Evolutionary conservation across 2,888 invertebrate species (phyloP).

Genomic region (Zaprionus bogoriensis): DNA sequence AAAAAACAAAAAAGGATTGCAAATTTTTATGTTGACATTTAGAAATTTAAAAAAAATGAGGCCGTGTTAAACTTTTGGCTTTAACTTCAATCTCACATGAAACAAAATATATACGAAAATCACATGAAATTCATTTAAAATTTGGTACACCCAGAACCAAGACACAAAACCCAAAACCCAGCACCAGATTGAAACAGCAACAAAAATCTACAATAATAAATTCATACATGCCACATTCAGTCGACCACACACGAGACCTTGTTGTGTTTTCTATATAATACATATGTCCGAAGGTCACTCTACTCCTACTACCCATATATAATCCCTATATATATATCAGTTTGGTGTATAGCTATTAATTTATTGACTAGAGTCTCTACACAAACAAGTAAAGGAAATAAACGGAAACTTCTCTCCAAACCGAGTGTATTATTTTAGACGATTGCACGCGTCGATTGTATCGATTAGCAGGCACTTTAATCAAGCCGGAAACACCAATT

Average conservation of each 20-base stretch:
- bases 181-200: conserved; percentile 28
- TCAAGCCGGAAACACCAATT: conserved; percentile 40
- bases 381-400: conserved; percentile 14
- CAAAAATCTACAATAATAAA: background rate
- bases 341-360: conserved; percentile 16
- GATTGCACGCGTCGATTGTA: conserved; percentile 40
- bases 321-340: conserved; percentile 11
- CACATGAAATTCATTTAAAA: conserved; percentile 6
- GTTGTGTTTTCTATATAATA: conserved; percentile 4
- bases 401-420: conserved; percentile 17
- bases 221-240: conserved; percentile 11
- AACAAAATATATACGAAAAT: conserved; percentile 4
- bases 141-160: conserved; percentile 26
- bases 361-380: conserved; percentile 18
- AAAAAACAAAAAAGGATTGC: background rate
- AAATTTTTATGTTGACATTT: conserved; percentile 16
- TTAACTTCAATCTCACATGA: conserved; percentile 13
- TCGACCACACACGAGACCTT: background rate
- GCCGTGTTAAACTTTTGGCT: conserved; percentile 33
- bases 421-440: too few relatives aligned
- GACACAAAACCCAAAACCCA: conserved; percentile 29
- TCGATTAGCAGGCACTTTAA: conserved; percentile 45
- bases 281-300: too few relatives aligned
- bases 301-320: too few relatives aligned
- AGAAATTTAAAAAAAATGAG: conserved; percentile 23